phyloP scores from a whole-genome alignment of 2,797 vertebrate species.

The Triplophysa bombifrons region DNA sequence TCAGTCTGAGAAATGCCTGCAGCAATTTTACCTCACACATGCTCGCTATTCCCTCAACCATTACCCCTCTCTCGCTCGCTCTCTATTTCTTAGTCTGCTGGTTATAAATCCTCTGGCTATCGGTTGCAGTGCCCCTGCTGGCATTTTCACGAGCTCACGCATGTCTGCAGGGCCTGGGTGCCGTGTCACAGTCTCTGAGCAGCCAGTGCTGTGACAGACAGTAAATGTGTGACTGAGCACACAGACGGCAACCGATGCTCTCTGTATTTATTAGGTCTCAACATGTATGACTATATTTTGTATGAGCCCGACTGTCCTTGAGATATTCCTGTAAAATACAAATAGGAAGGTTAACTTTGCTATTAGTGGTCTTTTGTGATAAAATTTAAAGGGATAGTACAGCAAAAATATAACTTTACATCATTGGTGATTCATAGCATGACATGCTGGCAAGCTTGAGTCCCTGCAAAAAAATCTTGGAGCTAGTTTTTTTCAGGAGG shows the following conservation, averaged over 20 bases:
- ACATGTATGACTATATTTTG: conserved; percentile 47
- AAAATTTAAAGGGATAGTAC: not conserved
- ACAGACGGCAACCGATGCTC: conserved; percentile 53
- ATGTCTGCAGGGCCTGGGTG: conserved; percentile 55
- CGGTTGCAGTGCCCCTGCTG: conserved; percentile 52
- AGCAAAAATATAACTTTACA: not conserved
- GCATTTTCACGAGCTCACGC: conserved; percentile 60
- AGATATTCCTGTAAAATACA: not conserved
- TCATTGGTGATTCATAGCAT: conserved; percentile 18
- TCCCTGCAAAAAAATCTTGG: no score
- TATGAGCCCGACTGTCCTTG: conserved; percentile 25
- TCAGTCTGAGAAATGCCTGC: conserved; percentile 53
- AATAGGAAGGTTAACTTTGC: not conserved
- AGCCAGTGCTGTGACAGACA: conserved; percentile 59
- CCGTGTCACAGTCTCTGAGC: conserved; percentile 55
- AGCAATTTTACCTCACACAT: conserved; percentile 43
- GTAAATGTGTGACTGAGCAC: conserved; percentile 53
- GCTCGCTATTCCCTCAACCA: conserved; percentile 10
- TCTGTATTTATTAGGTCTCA: conserved; percentile 32
- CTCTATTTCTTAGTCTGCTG: conserved; percentile 42
- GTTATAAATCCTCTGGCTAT: conserved; percentile 60
- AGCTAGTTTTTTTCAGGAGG: no score
- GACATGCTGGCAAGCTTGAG: no score
- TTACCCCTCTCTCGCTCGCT: conserved; percentile 6
- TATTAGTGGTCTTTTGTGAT: not conserved